Evolutionary conservation across 2,113 vertebrate species (phyloP).

Genomic region (Panthera leo): DNA sequence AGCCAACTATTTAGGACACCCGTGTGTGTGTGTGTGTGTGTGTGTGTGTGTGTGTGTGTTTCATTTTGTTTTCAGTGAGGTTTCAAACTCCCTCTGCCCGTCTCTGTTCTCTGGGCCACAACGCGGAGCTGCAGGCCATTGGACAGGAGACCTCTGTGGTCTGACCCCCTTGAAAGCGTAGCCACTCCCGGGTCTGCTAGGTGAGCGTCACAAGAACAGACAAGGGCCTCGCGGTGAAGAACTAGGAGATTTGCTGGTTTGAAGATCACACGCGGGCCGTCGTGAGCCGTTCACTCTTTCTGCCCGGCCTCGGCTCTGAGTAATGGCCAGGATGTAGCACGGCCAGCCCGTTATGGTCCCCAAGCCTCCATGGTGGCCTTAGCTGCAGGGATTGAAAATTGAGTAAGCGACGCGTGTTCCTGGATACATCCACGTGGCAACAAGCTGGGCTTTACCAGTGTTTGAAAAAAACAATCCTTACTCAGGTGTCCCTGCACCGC

Average conservation of each 20-base stretch:
- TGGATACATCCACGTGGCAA: not conserved
- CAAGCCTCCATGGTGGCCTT: not conserved
- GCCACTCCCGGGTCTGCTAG: not conserved
- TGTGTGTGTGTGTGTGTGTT: not conserved
- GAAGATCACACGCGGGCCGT: not conserved
- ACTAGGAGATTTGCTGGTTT: not conserved
- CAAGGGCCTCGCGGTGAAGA: not conserved
- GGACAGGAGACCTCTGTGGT: not conserved
- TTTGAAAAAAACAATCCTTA: not conserved
- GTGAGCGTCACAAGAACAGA: not conserved
- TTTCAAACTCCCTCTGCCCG: not conserved
- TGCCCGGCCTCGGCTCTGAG: not conserved
- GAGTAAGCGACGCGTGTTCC: not conserved
- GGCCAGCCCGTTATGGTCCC: not conserved
- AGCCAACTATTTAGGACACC: not conserved
- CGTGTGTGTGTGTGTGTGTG: not conserved
- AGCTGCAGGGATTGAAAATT: not conserved
- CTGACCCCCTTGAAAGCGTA: not conserved
- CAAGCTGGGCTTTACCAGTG: constrained; percentile 16
- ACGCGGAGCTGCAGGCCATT: not conserved
- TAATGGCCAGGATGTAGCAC: not conserved
- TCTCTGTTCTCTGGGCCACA: not conserved
- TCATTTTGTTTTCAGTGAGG: not conserved
- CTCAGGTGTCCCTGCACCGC: not conserved
- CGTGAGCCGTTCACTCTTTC: not conserved